These are phyloP conservation scores for Ptychoptera contaminata DNA, from an alignment of 2,888 invertebrate genomes.

Conservation along the genomic window DNA sequence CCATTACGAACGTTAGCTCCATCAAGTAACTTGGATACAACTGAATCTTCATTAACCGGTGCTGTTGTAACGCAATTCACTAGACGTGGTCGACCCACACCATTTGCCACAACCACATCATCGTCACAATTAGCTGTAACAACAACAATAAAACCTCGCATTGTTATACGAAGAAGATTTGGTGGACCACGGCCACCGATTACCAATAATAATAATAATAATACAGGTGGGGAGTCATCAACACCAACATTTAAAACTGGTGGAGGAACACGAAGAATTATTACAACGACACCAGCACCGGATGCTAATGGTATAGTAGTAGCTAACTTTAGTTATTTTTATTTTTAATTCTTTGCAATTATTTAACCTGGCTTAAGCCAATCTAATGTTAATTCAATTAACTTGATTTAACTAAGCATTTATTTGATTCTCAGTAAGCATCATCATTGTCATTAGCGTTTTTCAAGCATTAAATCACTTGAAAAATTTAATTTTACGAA, in stretches of 20 bases:
- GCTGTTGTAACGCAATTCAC: no score
- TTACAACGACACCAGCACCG: background rate
- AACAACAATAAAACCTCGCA: constrained; percentile 6
- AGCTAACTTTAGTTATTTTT: no score
- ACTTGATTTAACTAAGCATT: no score
- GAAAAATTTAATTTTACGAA: no score
- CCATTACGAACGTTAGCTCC: no score
- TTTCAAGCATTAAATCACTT: no score
- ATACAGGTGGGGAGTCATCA: constrained; percentile 7
- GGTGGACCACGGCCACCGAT: constrained; percentile 11
- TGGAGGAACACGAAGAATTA: constrained; percentile 6
- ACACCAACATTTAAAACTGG: constrained; percentile 17
- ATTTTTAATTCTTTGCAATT: no score
- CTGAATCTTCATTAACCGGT: background rate
- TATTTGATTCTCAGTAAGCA: no score
- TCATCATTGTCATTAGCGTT: no score
- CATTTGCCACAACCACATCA: constrained; percentile 7
- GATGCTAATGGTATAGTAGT: constrained; percentile 14
- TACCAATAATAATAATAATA: background rate
- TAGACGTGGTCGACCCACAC: background rate
- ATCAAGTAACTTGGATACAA: background rate
- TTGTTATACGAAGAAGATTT: constrained; percentile 13
- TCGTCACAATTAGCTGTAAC: constrained; percentile 14
- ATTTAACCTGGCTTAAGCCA: no score
- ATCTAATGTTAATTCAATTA: no score